Evolutionary conservation across 2,888 invertebrate genomes (phyloP), one percentile per base, ranked within the genome.

Genomic region (Acleris cristana): DNA sequence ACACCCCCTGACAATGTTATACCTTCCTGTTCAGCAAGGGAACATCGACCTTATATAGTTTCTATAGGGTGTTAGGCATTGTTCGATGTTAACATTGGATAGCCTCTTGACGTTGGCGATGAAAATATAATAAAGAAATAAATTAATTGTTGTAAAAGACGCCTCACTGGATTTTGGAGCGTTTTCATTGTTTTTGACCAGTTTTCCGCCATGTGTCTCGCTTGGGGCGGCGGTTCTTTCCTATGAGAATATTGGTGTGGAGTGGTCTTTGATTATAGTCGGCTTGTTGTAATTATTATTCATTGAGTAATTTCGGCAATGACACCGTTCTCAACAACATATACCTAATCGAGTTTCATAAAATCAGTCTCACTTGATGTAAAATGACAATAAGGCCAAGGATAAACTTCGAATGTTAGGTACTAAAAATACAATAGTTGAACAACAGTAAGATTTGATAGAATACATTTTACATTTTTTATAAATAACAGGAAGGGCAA

Each of bases 41-140:
- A 80, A 70, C 70, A 34, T 70, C n/a, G 63, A 55, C 78, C 69
- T 76, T 86, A 79, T 44, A 14, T 3, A 40, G 40, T 40, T 0
- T 0, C 1, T 2, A n/a, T 26, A 0, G 0, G 0, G 0, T 71
- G 82, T 85, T 65, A 51, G 79, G 62, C 64, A 6, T n/a, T 57
- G 48, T 18, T 53, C 65, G 71, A 21, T 52, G 55, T 52, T 48
- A 65, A 59, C 70, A 52, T 34, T 77, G 64, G 79, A 73, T 48
- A 71, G 74, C 68, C 80, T 85, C 91, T 91, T 90, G 89, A 90
- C 88, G 75, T 83, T 80, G 80, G 79, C 83, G 86, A 85, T 86
- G 84, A 87, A 88, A 88, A 90, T 88, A 89, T 85, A 81, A 82
- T 79, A 79, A 84, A 82, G 84, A 83, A 84, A 83, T 83, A 83